A percentile compares a stretch with the other conserved stretches of the same genome.
Evolutionary conservation across 1,140 invertebrate species (phyloP).

Genomic region (Globodera ellingtonae): DNA sequence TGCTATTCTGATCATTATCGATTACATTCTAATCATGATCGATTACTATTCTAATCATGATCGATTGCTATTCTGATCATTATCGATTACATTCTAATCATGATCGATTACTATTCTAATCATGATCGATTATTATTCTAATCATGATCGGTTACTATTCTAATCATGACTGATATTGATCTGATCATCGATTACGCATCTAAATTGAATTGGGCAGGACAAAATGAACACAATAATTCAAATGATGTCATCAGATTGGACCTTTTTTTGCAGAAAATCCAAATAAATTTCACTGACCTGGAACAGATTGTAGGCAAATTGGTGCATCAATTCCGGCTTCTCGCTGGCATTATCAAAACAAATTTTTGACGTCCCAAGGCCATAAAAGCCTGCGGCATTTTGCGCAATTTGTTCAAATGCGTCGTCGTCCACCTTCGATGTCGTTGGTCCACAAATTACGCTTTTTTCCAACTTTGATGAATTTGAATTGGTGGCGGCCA

Average conservation of each 20-base stretch:
- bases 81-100: too few relatives aligned
- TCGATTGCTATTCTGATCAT: too few relatives aligned
- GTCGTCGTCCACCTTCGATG: not conserved
- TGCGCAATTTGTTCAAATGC: not conserved
- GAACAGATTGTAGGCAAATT: slow-evolving; percentile 27
- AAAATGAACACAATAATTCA: too few relatives aligned
- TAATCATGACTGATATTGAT: too few relatives aligned
- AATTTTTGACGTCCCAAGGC: not conserved
- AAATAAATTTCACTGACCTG: not conserved
- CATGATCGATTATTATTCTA: too few relatives aligned
- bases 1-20: not conserved
- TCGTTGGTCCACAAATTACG: not conserved
- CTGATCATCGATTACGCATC: too few relatives aligned
- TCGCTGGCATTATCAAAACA: not conserved
- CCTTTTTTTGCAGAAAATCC: not conserved
- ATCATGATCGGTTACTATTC: too few relatives aligned
- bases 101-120: too few relatives aligned
- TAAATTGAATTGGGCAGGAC: too few relatives aligned
- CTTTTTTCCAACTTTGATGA: not conserved
- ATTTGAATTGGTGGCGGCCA: not conserved
- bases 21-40: too few relatives aligned
- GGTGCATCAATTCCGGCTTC: slow-evolving; percentile 2
- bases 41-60: not conserved
- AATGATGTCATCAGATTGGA: not conserved
- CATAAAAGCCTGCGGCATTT: not conserved